These are phyloP conservation scores for Aeoliscus strigatus DNA, from an alignment of 2,797 vertebrate species.

Conservation along the genomic window DNA sequence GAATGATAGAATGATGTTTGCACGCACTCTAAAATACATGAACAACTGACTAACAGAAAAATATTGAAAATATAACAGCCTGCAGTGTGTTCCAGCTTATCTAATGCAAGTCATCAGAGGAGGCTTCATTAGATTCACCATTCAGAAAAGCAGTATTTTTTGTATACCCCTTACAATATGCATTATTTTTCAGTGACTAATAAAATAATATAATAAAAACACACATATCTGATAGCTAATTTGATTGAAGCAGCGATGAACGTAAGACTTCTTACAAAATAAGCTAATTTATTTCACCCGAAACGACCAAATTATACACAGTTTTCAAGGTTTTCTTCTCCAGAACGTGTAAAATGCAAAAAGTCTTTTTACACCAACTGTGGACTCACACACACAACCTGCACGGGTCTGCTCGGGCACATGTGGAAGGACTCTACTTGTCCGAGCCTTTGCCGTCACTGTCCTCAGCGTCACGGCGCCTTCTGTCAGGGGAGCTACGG, in stretches of 20 bases:
- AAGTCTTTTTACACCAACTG: slow-evolving; percentile 22
- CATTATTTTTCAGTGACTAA: no score
- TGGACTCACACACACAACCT: slow-evolving; percentile 10
- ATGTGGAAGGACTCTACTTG: slow-evolving; percentile 53
- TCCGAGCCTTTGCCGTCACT: slow-evolving; percentile 50
- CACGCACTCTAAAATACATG: no score
- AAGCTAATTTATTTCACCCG: slow-evolving; percentile 17
- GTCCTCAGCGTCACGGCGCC: slow-evolving; percentile 42
- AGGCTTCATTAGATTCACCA: no score
- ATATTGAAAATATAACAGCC: no score
- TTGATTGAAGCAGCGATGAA: slow-evolving; percentile 28
- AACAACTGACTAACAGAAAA: no score
- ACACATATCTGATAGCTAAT: slow-evolving; percentile 1
- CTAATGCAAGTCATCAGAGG: no score
- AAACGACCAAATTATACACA: slow-evolving; percentile 10
- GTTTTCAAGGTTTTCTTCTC: slow-evolving; percentile 16
- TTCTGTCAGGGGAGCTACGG: slow-evolving; percentile 29
- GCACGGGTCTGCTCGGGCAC: slow-evolving; percentile 6
- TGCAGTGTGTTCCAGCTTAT: no score
- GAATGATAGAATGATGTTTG: no score
- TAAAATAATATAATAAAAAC: neutral
- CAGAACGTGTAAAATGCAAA: slow-evolving; percentile 17
- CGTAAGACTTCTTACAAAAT: slow-evolving; percentile 8
- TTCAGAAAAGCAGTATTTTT: no score
- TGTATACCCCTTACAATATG: no score